Evolutionary conservation across 2,797 vertebrate genomes (phyloP).

Genomic region (Leucoraja ocellata): DNA sequence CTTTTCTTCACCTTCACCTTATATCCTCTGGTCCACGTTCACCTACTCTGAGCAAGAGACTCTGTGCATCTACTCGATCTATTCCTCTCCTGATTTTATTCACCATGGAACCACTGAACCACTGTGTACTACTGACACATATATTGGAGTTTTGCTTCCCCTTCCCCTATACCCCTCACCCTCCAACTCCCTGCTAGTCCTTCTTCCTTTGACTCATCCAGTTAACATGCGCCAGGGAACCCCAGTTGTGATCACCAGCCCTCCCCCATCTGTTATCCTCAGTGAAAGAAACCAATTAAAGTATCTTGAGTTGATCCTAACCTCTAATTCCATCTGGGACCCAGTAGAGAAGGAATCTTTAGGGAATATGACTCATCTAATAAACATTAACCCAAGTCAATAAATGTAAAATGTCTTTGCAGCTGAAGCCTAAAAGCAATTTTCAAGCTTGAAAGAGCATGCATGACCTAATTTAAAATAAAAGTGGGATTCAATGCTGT

Average conservation of each 20-base stretch:
- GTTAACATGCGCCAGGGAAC: background rate
- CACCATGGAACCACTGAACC: too few relatives aligned
- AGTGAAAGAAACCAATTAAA: slow-evolving; percentile 5
- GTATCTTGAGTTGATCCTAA: background rate
- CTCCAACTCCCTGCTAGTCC: background rate
- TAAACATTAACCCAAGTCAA: background rate
- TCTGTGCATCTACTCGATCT: too few relatives aligned
- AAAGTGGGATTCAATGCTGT: background rate
- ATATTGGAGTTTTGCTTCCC: background rate
- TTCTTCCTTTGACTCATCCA: background rate
- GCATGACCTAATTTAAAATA: background rate
- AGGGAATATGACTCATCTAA: slow-evolving; percentile 26
- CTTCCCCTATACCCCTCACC: background rate
- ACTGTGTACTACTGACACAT: background rate
- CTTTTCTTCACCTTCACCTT: too few relatives aligned
- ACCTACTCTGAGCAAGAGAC: too few relatives aligned
- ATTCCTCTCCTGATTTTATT: too few relatives aligned
- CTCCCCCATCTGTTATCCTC: slow-evolving; percentile 6
- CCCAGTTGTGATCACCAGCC: background rate
- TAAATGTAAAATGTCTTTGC: background rate
- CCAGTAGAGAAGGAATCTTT: background rate
- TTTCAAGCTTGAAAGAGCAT: background rate
- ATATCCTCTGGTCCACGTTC: too few relatives aligned
- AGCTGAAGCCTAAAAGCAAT: background rate
- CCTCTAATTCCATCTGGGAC: background rate